Evolutionary conservation across 2,888 invertebrate genomes (phyloP).

Genomic region (Callinectes sapidus): DNA sequence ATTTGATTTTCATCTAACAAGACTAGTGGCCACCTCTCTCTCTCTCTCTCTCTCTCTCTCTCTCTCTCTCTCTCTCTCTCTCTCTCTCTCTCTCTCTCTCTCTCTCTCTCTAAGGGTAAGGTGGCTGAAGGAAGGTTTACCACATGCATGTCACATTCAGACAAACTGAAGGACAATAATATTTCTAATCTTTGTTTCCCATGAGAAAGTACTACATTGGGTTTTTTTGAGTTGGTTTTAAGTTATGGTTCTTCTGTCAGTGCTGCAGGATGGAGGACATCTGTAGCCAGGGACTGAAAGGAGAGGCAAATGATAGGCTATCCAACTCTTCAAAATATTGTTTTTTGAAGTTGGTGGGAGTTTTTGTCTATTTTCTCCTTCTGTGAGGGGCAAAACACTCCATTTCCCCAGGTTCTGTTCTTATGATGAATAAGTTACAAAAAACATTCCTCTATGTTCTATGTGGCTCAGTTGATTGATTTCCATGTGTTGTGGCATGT

Average conservation of each 20-base stretch:
- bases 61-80: slow-evolving; percentile 47
- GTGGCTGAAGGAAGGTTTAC: neutral
- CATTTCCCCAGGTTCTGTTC: neutral
- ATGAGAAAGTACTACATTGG: neutral
- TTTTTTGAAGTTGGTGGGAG: neutral
- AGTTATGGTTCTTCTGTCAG: neutral
- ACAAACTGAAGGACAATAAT: neutral
- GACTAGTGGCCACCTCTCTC: neutral
- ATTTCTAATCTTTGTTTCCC: neutral
- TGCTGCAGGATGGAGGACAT: neutral
- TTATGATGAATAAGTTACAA: neutral
- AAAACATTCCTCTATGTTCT: slow-evolving; percentile 19
- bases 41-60: slow-evolving; percentile 47
- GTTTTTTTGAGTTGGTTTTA: slow-evolving; percentile 11
- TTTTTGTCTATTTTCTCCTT: neutral
- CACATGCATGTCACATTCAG: neutral
- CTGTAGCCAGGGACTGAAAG: neutral
- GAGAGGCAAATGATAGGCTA: neutral
- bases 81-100: slow-evolving; percentile 43
- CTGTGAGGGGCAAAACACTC: neutral
- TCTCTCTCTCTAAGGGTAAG: slow-evolving; percentile 38
- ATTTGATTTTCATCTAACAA: neutral
- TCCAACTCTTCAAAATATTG: neutral
- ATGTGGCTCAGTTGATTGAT: neutral
- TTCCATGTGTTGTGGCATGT: neutral